Evolutionary conservation across 1,140 invertebrate species (phyloP), one percentile per base, ranked within the genome.

Genomic region (Drosophila erecta): DNA sequence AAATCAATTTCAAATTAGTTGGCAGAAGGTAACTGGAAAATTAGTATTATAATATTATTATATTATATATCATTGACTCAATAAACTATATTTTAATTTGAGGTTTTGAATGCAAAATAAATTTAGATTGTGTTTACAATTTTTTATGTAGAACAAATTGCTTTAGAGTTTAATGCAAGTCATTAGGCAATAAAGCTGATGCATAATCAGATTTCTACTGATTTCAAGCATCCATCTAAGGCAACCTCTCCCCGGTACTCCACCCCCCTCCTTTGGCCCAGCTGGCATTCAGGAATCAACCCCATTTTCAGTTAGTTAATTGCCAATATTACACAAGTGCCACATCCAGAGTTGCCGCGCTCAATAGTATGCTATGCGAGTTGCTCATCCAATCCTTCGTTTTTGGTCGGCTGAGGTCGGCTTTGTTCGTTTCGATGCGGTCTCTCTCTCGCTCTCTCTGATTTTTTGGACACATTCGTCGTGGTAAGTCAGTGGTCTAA

Each of bases 311-410:
- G 75, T 89, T 83, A 83, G 84, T 84, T 87, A 87, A 87, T 87
- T 87, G 84, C 79, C 85, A 87, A 87, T 87, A 87, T 87, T 84
- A 87, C 85, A 87, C 84, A 87, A 87, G 84, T 89, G 84, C 57
- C 70, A 81, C 58, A 69, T 67, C 56, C 69, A 72, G 47, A 66
- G 61, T 50, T 77, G 43, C 65, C 65, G 61, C 81, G 74, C 83
- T 79, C 40, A 67, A 83, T 72, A 78, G 83, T 73, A 49, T 78
- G 78, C 77, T 73, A 49, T 78, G 83, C 69, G 59, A 64, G 51
- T n/a, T 69, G 73, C 59, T 77, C 60, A 41, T 12, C 11, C 27
- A 43, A 27, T 15, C 14, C 15, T 40, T 47, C 58, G 30, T 14
- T 8, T 41, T 6, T 17, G 24, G n/a, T 59, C 37, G 27, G n/a